Base-by-base conservation (phyloP, 2,113 vertebrate species). In the Ciconia maguari region DNA sequence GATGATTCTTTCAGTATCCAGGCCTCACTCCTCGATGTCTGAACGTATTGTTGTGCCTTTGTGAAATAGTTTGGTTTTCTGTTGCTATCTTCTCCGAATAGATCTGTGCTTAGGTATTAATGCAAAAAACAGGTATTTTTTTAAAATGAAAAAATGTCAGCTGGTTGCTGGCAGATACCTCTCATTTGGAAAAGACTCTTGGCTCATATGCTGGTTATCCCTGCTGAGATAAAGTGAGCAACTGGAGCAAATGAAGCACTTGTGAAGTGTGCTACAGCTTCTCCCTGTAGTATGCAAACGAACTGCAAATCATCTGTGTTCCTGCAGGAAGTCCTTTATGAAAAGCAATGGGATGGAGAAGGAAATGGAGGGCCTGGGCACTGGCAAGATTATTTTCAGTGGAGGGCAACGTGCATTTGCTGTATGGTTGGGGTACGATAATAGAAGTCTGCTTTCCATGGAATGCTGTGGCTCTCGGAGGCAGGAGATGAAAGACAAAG, bases 401-500 rank as follows among this genome's bases (percentile, higher is more conserved):
- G 83, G 80, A 94, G 64, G 83, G 76, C 55, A 48, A 85, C 5
- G 9, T 87, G 89, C 27, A 24, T 95, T 87, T 89, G 58, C 76
- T 94, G 57, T 79, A 44, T 94, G 87, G 21, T 79, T 88, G 79
- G 84, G 52, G 54, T 77, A n/a, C 5, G 48, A 94, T 95, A 96
- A 97, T 96, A 82, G 27, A 85, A 72, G 66, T 89, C 95, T 97
- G 96, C 88, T 97, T 97, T 96, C 82, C 4, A 1, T 83, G 97
- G 92, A 98, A 97, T 96, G 95, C 20, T 96, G 86, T 83, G 95
- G 76, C 77, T 97, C 93, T 93, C 5, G 8, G 85, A 96, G 51
- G 70, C 61, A 87, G 97, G 92, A 97, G 96, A 96, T 98, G 95
- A 98, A 98, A 98, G 93, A 48, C 51, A 20, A 7, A 51, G 82